Evolutionary conservation across 2,797 vertebrate genomes (phyloP).

Genomic region (Distichodus sexfasciatus): DNA sequence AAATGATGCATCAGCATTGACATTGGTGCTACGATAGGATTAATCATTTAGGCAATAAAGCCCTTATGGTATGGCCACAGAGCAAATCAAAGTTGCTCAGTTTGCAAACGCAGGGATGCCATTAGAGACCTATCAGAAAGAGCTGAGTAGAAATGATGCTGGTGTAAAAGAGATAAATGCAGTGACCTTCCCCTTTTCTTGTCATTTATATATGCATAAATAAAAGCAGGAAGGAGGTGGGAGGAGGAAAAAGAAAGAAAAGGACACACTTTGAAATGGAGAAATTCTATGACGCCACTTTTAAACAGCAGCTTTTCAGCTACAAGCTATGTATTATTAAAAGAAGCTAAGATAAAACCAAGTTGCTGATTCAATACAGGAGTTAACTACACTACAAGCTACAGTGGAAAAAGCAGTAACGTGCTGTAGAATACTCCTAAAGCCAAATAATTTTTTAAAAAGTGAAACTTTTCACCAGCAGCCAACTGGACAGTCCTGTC

Average conservation of each 20-base stretch:
- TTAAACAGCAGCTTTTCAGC: too few species aligned
- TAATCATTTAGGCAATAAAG: slow-evolving; percentile 37
- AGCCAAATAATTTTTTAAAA: too few species aligned
- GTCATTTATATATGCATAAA: neutral
- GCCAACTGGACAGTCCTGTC: too few species aligned
- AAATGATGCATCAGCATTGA: slow-evolving; percentile 5
- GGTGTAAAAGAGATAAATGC: neutral
- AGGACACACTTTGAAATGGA: too few species aligned
- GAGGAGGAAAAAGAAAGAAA: neutral
- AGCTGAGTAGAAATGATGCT: neutral
- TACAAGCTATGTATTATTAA: too few species aligned
- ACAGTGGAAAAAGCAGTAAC: too few species aligned
- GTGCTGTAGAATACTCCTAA: too few species aligned
- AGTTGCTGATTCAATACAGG: too few species aligned
- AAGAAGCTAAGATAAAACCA: too few species aligned
- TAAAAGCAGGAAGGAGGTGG: neutral
- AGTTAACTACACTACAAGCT: too few species aligned
- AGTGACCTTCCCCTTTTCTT: neutral
- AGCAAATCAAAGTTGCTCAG: neutral
- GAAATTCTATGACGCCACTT: too few species aligned
- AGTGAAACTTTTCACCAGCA: neutral
- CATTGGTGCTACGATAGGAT: slow-evolving; percentile 7
- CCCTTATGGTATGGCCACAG: neutral
- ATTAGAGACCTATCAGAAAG: neutral
- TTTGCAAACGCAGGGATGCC: neutral